A percentile compares a stretch with the other conserved stretches of the same genome.
Conservation (phyloP, 2,888 invertebrate species). For the Apamea crenata region DNA sequence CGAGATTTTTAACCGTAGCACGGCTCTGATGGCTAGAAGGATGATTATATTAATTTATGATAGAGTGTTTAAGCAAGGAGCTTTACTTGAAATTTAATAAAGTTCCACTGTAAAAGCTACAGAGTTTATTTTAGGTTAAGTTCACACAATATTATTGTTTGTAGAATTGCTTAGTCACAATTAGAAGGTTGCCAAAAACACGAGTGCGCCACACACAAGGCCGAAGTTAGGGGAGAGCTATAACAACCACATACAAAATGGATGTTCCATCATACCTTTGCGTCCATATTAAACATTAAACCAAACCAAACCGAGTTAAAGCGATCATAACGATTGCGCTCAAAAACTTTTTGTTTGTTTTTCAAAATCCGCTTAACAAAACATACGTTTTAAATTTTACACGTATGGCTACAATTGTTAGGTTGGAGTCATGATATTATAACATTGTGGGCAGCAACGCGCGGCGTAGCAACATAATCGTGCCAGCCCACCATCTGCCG, state of each 20-base stretch:
- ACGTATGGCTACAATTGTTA: conserved; percentile 76
- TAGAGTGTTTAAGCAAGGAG: conserved; percentile 35
- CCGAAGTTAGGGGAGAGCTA: conserved; percentile 45
- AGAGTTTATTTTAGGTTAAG: neutral
- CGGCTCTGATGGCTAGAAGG: conserved; percentile 56
- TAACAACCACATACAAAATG: conserved; percentile 61
- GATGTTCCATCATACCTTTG: conserved; percentile 61
- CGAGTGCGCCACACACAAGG: conserved; percentile 23
- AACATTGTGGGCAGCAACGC: conserved; percentile 60
- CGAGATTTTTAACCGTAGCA: conserved; percentile 72
- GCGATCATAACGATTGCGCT: conserved; percentile 67
- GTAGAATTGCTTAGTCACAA: conserved; percentile 14
- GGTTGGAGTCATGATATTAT: conserved; percentile 70
- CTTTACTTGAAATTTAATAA: conserved; percentile 20
- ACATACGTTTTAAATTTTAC: conserved; percentile 77
- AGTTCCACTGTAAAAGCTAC: neutral
- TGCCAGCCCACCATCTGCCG: conserved; percentile 86
- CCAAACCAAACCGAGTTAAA: conserved; percentile 68
- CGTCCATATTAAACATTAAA: conserved; percentile 67
- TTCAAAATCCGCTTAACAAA: conserved; percentile 77
- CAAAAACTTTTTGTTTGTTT: conserved; percentile 69
- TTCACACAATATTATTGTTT: conserved; percentile 9
- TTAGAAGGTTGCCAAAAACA: conserved; percentile 34
- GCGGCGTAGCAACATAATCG: conserved; percentile 80
- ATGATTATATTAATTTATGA: conserved; percentile 52